A percentile compares a stretch with the other conserved stretches of the same genome.
Evolutionary conservation across 1,140 invertebrate species (phyloP).

Genomic region (Cydia pomonella): DNA sequence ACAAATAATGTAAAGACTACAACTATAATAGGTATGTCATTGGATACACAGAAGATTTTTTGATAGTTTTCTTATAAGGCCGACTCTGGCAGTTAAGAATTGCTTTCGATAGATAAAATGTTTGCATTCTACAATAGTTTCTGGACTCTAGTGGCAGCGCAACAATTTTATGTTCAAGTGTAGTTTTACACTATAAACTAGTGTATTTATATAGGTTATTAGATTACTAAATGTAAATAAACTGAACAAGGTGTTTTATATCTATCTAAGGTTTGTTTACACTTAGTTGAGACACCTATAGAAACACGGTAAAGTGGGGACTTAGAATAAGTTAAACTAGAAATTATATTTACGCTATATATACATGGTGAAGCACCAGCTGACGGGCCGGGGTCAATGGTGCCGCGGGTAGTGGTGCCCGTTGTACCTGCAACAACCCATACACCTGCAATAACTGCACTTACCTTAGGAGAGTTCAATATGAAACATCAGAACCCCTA

Average conservation of each 20-base stretch:
- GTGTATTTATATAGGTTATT: constrained; percentile 1
- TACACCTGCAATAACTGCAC: constrained; percentile 36
- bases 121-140: not conserved
- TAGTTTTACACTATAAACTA: constrained; percentile 11
- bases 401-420: constrained; percentile 69
- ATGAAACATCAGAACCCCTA: too few species aligned
- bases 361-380: constrained; percentile 45
- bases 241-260: not conserved
- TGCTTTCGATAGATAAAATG: constrained; percentile 31
- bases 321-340: constrained; percentile 34
- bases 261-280: not conserved
- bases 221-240: constrained; percentile 19
- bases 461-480: constrained; percentile 3
- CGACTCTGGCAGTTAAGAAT: constrained; percentile 47
- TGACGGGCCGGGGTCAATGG: constrained; percentile 65
- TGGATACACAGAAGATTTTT: not conserved
- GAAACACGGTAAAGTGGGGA: not conserved
- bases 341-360: constrained; percentile 58
- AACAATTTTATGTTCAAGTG: constrained; percentile 9
- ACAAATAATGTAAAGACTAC: not conserved
- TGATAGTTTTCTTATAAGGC: constrained; percentile 41
- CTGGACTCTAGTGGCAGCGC: constrained; percentile 17
- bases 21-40: not conserved
- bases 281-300: constrained; percentile 6
- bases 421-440: constrained; percentile 57